Percentiles rank a stretch among this genome's conserved stretches.
Conservation (phyloP, 2,113 vertebrate genomes). For the Bos javanicus region DNA sequence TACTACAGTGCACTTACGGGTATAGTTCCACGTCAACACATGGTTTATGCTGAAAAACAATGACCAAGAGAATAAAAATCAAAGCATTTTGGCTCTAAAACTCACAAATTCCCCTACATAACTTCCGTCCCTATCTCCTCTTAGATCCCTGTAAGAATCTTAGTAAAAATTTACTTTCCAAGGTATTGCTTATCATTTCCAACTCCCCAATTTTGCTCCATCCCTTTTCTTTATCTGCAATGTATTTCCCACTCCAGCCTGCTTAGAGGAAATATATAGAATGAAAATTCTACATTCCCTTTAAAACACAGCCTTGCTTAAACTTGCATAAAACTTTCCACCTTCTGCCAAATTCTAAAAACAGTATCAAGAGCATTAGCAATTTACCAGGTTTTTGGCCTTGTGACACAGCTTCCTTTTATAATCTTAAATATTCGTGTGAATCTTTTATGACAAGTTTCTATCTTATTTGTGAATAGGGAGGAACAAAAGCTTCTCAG, state of each 20-base stretch:
- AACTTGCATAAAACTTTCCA: background rate
- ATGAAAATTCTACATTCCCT: background rate
- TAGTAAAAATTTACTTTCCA: background rate
- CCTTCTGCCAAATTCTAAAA: background rate
- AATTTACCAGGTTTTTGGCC: background rate
- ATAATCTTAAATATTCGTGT: slow-evolving; percentile 2
- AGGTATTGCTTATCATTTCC: background rate
- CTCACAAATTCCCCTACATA: background rate
- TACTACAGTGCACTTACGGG: background rate
- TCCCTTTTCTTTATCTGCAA: background rate
- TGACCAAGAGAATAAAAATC: background rate
- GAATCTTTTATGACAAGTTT: background rate
- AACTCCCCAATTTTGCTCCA: background rate
- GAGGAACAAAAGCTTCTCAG: background rate
- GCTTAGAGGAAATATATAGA: background rate
- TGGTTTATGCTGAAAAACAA: background rate
- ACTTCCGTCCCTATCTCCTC: background rate
- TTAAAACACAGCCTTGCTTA: background rate
- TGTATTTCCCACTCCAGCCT: background rate
- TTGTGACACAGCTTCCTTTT: background rate
- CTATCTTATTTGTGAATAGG: background rate
- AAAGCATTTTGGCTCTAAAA: background rate
- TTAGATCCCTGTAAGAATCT: background rate
- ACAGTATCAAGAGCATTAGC: background rate
- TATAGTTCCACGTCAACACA: background rate